Percentiles rank a stretch among this genome's conserved stretches.
Conservation (phyloP, 2,888 invertebrate species). For the Barypeithes pellucidus region DNA sequence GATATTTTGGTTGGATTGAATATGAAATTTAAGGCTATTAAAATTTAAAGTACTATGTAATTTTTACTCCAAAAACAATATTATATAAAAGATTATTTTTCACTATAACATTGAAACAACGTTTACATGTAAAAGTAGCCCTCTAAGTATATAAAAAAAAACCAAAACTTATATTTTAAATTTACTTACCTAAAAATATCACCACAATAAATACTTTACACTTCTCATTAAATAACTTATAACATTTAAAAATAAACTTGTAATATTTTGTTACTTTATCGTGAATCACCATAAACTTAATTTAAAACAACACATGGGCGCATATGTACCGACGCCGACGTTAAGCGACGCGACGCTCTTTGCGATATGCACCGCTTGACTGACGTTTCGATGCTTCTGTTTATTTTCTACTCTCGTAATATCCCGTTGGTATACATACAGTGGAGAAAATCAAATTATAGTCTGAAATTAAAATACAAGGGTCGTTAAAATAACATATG, state of each 20-base stretch:
- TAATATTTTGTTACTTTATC: slow-evolving; percentile 12
- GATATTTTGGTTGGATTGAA: too few species aligned
- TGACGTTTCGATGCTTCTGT: slow-evolving; percentile 35
- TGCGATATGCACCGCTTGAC: slow-evolving; percentile 37
- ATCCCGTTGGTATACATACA: neutral
- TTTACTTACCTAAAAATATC: neutral
- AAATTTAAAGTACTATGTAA: too few species aligned
- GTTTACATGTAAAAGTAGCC: too few species aligned
- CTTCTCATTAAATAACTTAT: neutral
- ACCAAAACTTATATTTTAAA: too few species aligned
- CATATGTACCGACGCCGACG: slow-evolving; percentile 18
- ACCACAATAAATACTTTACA: slow-evolving; percentile 7
- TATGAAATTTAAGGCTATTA: too few species aligned
- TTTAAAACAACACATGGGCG: slow-evolving; percentile 18
- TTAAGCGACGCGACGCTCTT: slow-evolving; percentile 36
- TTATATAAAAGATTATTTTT: too few species aligned
- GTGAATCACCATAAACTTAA: slow-evolving; percentile 20
- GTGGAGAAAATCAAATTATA: slow-evolving; percentile 25
- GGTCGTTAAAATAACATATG: neutral
- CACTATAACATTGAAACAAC: too few species aligned
- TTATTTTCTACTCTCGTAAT: slow-evolving; percentile 30
- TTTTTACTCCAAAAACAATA: too few species aligned
- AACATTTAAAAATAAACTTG: slow-evolving; percentile 20
- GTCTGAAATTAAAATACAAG: slow-evolving; percentile 4
- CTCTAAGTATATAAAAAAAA: too few species aligned